Conservation (phyloP, 2,113 vertebrate species). For the Enhydra lutris region DNA sequence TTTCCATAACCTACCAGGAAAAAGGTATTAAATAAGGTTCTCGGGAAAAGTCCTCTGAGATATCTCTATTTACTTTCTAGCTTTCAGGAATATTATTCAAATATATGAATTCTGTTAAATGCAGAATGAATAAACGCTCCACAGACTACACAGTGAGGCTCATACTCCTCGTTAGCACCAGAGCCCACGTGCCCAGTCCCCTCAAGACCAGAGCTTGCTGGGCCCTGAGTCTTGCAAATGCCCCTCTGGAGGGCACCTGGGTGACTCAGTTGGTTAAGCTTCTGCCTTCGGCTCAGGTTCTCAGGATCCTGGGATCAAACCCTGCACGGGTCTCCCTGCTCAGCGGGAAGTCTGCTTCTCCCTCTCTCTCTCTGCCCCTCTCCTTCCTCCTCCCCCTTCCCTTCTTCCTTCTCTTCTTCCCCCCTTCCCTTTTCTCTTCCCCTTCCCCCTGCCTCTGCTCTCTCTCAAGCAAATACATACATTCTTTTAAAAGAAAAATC, state of each 20-base stretch:
- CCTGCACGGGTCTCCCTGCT: background rate
- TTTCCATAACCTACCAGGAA: background rate
- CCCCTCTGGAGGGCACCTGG: background rate
- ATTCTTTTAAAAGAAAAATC: background rate
- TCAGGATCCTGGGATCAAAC: background rate
- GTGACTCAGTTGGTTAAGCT: background rate
- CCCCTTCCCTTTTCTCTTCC: background rate
- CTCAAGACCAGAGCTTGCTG: fast-evolving
- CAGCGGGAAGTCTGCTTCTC: background rate
- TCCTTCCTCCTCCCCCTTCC: background rate
- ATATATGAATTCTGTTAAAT: background rate
- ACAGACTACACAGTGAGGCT: background rate
- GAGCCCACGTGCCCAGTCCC: fast-evolving
- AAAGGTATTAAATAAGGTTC: background rate
- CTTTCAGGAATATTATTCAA: background rate
- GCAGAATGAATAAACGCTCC: background rate
- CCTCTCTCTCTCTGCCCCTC: background rate
- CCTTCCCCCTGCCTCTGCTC: background rate
- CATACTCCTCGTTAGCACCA: background rate
- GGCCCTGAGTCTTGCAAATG: background rate
- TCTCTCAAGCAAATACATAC: background rate
- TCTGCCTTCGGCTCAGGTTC: background rate
- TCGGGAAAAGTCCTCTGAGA: background rate
- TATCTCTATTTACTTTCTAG: background rate
- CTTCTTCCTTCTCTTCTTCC: background rate